Conservation (phyloP, 2,888 invertebrate species). For the Blastobasis lacticolella region DNA sequence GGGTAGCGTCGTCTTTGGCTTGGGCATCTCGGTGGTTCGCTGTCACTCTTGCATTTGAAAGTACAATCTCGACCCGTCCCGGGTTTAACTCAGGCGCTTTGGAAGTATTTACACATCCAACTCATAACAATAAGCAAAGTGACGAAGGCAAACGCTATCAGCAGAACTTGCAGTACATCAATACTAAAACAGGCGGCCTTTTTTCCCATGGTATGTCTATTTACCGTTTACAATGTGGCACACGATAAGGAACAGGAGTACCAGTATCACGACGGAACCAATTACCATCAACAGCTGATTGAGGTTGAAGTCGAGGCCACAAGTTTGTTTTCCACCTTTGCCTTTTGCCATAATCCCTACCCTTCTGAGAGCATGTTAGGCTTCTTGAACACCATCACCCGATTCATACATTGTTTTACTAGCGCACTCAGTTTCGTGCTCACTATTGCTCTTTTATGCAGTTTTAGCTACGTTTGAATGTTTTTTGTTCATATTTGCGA, state of each 20-base stretch:
- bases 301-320: slow-evolving; percentile 37
- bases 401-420: no score
- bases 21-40: no score
- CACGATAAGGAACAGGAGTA: slow-evolving; percentile 46
- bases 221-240: slow-evolving; percentile 46
- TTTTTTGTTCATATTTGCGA: no score
- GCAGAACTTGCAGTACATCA: slow-evolving; percentile 38
- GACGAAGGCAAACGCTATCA: slow-evolving; percentile 48
- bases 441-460: no score
- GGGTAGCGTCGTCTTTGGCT: no score
- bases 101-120: slow-evolving; percentile 55
- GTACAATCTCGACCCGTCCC: no score
- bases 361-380: background rate
- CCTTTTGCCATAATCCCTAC: slow-evolving; percentile 4
- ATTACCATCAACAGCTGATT: slow-evolving; percentile 51
- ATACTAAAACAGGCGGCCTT: slow-evolving; percentile 25
- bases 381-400: no score
- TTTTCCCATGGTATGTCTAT: slow-evolving; percentile 19
- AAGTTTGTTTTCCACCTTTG: slow-evolving; percentile 6
- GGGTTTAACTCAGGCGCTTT: slow-evolving; percentile 17
- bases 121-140: slow-evolving; percentile 44
- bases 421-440: no score
- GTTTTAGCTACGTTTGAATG: no score
- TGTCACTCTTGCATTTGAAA: no score
- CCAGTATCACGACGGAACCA: slow-evolving; percentile 46